Evolutionary conservation across 2,888 invertebrate genomes (phyloP).

Genomic region (Callimorpha dominula): DNA sequence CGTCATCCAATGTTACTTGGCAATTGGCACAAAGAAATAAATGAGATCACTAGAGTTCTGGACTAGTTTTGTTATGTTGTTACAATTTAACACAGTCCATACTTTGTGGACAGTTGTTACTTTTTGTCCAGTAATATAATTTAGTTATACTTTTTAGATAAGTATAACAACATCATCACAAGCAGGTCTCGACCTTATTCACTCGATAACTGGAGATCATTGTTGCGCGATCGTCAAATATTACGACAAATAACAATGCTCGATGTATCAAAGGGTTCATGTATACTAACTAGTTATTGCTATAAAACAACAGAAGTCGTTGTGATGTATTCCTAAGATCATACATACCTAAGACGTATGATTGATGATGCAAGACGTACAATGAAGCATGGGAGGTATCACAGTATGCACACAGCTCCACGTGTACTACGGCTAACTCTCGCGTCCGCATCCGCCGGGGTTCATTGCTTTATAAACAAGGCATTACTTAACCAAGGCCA

Average conservation of each 20-base stretch:
- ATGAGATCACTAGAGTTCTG: conserved; percentile 50
- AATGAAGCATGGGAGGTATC: conserved; percentile 24
- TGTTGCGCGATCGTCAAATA: conserved; percentile 32
- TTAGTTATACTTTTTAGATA: conserved; percentile 25
- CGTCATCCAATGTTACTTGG: conserved; percentile 43
- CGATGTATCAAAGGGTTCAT: conserved; percentile 13
- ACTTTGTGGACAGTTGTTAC: conserved; percentile 23
- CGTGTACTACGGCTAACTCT: conserved; percentile 32
- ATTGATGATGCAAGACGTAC: conserved; percentile 17
- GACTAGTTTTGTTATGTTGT: conserved; percentile 42
- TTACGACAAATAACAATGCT: conserved; percentile 22
- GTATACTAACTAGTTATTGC: conserved; percentile 31
- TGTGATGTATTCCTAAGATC: conserved; percentile 10
- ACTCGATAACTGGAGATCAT: conserved; percentile 43
- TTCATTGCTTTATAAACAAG: conserved; percentile 78
- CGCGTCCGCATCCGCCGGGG: conserved; percentile 59
- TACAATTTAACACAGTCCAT: conserved; percentile 40
- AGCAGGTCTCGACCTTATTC: conserved; percentile 36
- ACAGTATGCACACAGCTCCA: conserved; percentile 53
- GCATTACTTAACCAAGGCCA: conserved; percentile 79
- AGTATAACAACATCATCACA: conserved; percentile 29
- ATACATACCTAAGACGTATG: conserved; percentile 6
- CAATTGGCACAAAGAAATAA: conserved; percentile 50
- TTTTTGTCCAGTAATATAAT: conserved; percentile 19
- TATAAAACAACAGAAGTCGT: conserved; percentile 22